Conservation (phyloP, 2,888 invertebrate species). For the Rosalia funebris region DNA sequence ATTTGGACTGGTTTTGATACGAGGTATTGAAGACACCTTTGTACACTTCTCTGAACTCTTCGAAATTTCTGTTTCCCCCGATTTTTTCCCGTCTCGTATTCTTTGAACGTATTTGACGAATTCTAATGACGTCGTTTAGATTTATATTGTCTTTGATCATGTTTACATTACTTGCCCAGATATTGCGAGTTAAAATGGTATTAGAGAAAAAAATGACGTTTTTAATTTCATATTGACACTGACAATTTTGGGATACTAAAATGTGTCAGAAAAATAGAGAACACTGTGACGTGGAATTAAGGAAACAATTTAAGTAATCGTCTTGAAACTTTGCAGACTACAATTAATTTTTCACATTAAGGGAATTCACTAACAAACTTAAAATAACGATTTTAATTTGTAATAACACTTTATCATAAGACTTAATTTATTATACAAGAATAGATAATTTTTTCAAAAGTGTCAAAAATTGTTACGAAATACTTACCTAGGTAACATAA, state of each 20-base stretch:
- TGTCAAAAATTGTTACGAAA: too few relatives aligned
- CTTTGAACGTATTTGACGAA: conserved; percentile 10
- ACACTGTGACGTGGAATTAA: too few relatives aligned
- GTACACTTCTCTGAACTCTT: conserved; percentile 35
- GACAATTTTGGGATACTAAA: conserved; percentile 16
- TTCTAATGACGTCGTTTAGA: conserved; percentile 4
- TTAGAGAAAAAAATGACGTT: conserved; percentile 23
- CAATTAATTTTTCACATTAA: too few relatives aligned
- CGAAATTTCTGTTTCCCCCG: conserved; percentile 25
- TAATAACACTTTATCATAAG: too few relatives aligned
- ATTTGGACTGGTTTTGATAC: not conserved
- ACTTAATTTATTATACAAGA: too few relatives aligned
- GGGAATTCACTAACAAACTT: too few relatives aligned
- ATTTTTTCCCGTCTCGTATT: not conserved
- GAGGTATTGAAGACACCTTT: conserved; percentile 14
- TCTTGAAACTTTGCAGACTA: too few relatives aligned
- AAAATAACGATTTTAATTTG: too few relatives aligned
- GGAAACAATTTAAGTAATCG: too few relatives aligned
- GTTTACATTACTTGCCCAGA: conserved; percentile 3
- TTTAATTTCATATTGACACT: conserved; percentile 31
- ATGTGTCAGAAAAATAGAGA: not conserved
- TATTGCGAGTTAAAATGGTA: not conserved
- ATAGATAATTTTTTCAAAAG: too few relatives aligned
- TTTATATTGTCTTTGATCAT: conserved; percentile 6
- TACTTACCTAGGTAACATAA: too few relatives aligned